Conservation (phyloP, 64 coral and sea anemone species). For the Orbicella faveolata region DNA sequence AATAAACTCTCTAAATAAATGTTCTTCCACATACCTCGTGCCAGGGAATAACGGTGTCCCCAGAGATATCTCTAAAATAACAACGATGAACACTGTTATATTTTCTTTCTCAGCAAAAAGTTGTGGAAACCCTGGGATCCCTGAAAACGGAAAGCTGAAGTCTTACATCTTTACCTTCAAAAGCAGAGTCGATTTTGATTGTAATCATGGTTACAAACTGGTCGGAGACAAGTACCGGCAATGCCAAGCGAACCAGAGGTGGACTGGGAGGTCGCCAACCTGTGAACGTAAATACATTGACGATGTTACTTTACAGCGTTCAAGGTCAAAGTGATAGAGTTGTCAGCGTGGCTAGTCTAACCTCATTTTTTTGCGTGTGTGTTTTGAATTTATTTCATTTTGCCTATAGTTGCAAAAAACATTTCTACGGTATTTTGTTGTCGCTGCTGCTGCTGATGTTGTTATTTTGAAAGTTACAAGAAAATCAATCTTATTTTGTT, state of each 20-base stretch:
- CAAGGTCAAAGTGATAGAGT: not conserved
- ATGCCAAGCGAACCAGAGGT: conserved; percentile 59
- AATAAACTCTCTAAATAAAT: too few species aligned
- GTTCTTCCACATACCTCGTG: too few species aligned
- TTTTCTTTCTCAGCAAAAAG: conserved; percentile 42
- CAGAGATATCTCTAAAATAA: too few species aligned
- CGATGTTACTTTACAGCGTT: not conserved
- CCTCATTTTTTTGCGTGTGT: too few species aligned
- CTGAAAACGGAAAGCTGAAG: conserved; percentile 18
- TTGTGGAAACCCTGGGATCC: conserved; percentile 62
- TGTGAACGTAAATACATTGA: conserved; percentile 53
- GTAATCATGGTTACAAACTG: conserved; percentile 35
- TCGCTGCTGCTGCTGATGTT: too few species aligned
- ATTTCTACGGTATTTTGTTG: too few species aligned
- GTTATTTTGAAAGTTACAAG: too few species aligned
- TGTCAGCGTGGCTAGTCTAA: not conserved
- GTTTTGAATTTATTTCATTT: too few species aligned
- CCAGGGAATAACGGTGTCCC: too few species aligned
- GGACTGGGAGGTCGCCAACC: conserved; percentile 51
- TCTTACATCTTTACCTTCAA: conserved; percentile 50
- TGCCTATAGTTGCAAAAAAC: too few species aligned
- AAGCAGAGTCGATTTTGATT: conserved; percentile 47
- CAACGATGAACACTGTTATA: not conserved
- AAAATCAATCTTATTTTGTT: too few species aligned
- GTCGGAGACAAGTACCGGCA: conserved; percentile 42